Percentiles rank a stretch among this genome's conserved stretches.
Evolutionary conservation across 2,113 vertebrate genomes (phyloP).

Genomic region (zebrafish (Danio rerio)): DNA sequence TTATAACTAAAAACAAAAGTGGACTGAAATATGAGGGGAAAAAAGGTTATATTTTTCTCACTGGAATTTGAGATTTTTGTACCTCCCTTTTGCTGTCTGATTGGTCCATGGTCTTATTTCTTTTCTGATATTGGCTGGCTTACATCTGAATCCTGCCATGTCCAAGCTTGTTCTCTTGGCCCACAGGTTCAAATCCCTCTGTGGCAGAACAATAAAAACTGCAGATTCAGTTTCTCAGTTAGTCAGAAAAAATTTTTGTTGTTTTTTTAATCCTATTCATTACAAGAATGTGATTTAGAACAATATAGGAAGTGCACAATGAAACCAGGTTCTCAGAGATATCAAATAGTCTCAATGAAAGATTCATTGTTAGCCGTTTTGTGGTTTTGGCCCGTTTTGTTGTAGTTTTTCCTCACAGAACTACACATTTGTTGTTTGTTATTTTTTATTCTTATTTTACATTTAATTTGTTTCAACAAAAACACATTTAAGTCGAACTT

Average conservation of each 20-base stretch:
- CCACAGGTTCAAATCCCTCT: neutral
- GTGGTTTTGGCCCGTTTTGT: neutral
- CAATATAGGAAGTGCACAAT: neutral
- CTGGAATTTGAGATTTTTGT: neutral
- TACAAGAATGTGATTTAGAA: neutral
- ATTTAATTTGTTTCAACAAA: neutral
- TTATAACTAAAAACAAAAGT: neutral
- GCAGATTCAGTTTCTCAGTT: neutral
- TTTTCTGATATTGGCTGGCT: neutral
- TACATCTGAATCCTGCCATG: neutral
- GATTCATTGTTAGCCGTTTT: neutral
- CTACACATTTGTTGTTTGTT: neutral
- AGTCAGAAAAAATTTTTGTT: neutral
- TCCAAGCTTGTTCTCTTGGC: conserved; percentile 2
- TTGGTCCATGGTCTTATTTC: neutral
- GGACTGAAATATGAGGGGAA: neutral
- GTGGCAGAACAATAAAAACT: neutral
- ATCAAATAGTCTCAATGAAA: neutral
- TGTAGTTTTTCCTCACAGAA: neutral
- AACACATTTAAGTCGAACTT: neutral
- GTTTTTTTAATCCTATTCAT: neutral
- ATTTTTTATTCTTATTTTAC: neutral
- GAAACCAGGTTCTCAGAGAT: neutral
- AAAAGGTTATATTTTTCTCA: neutral
- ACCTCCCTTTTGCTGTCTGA: neutral